Base-by-base conservation (phyloP, 2,797 vertebrate species). In the Threskiornis aethiopicus region DNA sequence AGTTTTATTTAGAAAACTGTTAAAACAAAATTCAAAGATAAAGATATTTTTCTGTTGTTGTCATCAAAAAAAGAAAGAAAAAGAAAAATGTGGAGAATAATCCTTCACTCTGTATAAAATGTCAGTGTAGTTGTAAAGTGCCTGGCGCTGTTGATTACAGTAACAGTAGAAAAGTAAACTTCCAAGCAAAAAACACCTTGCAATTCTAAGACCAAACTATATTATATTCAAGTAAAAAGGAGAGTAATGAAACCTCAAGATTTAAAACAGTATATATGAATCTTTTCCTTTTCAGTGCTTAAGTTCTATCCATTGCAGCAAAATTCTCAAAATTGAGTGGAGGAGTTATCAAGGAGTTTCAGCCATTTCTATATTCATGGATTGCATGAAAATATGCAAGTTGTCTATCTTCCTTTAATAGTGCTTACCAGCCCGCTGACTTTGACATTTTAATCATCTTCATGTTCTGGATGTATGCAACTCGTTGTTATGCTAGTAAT, bases 21-120 rank as follows among this genome's bases (percentile, higher is more conserved):
- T 78, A 80, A 95, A 96, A 93, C 33, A 90, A 76, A 90, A 88
- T 92, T 84, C 75, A 87, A 93, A 90, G 55, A 89, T 33, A 26
- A 79, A 62, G 29, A 81, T 5, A 18, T 28, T 51, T 92, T 95
- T 95, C 51, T 55, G 47, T 9, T 67, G 29, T 26, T 84, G 10
- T 25, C 2, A 1, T 64, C n/a, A 54, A 31, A 54, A 31, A 26
- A 49, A 25, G 13, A 25, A 21, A 31, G 10, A 16, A 41, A 52
- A 39, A 59, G 59, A 78, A 64, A 26, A 66, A 33, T 65, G 12
- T 66, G 24, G 16, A 86, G 79, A 22, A 77, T 5, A 81, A 61
- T 70, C 26, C 19, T 87, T 75, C 11, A 2, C n/a, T 84, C 41
- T 84, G 10, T 39, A 19, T 52, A 35, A 41, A 61, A 55, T 28